phyloP scores from a whole-genome alignment of 2,797 vertebrate species.

The Phrynocephalus vlangalii region DNA sequence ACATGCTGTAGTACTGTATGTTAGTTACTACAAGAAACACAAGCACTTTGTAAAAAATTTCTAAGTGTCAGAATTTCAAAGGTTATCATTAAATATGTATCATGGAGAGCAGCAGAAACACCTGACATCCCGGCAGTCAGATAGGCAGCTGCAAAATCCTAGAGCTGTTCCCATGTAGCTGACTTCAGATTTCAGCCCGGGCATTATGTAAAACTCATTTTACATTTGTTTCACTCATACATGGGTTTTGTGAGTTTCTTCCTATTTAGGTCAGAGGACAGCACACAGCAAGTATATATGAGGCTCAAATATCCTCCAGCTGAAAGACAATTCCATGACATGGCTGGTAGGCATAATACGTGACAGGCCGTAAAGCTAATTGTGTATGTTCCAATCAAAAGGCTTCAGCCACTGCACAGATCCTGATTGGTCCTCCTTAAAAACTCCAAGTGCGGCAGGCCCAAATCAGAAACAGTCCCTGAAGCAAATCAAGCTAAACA shows the following conservation, averaged over 20 bases:
- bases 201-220: not conserved
- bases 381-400: not conserved
- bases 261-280: not conserved
- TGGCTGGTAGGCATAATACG: not conserved
- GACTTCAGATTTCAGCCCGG: not conserved
- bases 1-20: not conserved
- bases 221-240: constrained; percentile 26
- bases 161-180: not conserved
- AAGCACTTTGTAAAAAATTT: not conserved
- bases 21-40: not conserved
- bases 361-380: not conserved
- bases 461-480: constrained; percentile 31
- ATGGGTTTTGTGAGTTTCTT: not conserved
- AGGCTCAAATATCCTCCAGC: not conserved
- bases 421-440: rapidly evolving
- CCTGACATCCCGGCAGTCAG: not conserved
- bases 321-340: not conserved
- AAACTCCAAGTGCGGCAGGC: constrained; percentile 6
- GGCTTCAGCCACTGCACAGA: not conserved
- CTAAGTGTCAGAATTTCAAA: not conserved
- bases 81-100: not conserved
- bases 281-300: not conserved
- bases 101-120: not conserved
- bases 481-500: constrained; percentile 63
- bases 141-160: not conserved